These are phyloP conservation scores for Valencia hispanica DNA, from an alignment of 2,797 vertebrate species.

Conservation along the genomic window DNA sequence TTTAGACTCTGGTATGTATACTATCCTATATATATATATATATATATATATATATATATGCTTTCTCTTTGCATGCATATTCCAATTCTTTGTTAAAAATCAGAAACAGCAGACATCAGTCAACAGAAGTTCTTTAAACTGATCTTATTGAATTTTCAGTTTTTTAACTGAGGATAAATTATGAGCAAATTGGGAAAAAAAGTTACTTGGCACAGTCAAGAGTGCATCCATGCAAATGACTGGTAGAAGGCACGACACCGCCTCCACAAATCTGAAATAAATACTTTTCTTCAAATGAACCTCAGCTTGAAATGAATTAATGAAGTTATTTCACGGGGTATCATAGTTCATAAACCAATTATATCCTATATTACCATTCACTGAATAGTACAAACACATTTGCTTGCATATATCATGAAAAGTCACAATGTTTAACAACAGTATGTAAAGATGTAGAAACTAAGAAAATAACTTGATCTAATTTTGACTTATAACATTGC, in stretches of 20 bases:
- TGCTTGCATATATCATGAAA: background rate
- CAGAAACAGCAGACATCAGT: conserved; percentile 2
- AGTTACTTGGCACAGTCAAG: background rate
- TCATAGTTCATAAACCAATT: background rate
- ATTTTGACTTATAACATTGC: background rate
- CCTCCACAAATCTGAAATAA: background rate
- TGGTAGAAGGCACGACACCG: background rate
- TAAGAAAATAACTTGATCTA: background rate
- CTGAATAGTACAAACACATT: background rate
- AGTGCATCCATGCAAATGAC: background rate
- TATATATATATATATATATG: too few species aligned
- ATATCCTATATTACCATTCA: background rate
- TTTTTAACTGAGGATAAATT: background rate
- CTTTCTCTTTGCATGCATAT: conserved; percentile 11
- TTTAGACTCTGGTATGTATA: conserved; percentile 46
- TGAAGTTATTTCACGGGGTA: background rate
- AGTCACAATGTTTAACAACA: background rate
- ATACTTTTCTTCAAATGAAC: background rate
- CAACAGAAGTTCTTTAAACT: background rate
- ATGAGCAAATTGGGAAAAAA: background rate
- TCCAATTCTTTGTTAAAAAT: conserved; percentile 33
- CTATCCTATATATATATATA: too few species aligned
- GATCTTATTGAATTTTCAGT: conserved; percentile 4
- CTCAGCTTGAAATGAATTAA: background rate
- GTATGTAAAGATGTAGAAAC: background rate